phyloP scores from a whole-genome alignment of 2,113 vertebrate species.

The Theristicus caerulescens region DNA sequence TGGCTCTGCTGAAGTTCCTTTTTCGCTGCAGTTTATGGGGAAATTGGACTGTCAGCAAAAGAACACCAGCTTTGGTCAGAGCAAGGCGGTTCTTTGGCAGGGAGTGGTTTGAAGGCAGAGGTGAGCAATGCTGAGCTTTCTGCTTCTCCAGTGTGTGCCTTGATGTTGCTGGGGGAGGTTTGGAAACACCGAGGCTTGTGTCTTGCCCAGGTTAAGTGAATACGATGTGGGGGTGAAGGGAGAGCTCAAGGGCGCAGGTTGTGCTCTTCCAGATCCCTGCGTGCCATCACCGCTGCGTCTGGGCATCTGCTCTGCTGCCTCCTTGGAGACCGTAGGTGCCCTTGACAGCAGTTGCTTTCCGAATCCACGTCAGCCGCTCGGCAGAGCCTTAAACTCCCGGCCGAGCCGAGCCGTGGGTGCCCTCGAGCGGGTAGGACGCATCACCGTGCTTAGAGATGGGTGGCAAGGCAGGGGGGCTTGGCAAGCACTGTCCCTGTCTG shows the following conservation, averaged over 20 bases:
- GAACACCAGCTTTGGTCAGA: not conserved
- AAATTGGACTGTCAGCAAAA: not conserved
- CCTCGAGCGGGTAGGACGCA: rapidly evolving
- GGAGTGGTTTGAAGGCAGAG: not conserved
- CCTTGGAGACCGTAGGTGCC: not conserved
- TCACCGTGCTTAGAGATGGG: rapidly evolving
- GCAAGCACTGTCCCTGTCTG: not conserved
- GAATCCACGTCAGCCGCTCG: not conserved
- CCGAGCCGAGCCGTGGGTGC: not conserved
- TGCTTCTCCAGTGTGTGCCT: not conserved
- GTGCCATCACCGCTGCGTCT: not conserved
- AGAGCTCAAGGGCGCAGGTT: not conserved
- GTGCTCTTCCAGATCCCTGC: not conserved
- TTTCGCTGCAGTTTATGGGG: not conserved
- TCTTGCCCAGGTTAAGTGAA: not conserved
- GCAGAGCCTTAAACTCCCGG: not conserved
- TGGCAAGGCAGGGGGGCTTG: not conserved
- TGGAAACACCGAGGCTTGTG: not conserved
- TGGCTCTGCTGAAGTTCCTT: not conserved
- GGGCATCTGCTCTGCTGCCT: not conserved
- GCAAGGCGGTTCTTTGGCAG: rapidly evolving
- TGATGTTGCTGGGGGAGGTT: not conserved
- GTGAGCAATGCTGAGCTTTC: not conserved
- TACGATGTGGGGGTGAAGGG: not conserved
- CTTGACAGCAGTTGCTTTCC: not conserved